Percentiles rank a stretch among this genome's conserved stretches.
phyloP scores from a whole-genome alignment of 2,888 invertebrate species.

The Folsomia candida region DNA sequence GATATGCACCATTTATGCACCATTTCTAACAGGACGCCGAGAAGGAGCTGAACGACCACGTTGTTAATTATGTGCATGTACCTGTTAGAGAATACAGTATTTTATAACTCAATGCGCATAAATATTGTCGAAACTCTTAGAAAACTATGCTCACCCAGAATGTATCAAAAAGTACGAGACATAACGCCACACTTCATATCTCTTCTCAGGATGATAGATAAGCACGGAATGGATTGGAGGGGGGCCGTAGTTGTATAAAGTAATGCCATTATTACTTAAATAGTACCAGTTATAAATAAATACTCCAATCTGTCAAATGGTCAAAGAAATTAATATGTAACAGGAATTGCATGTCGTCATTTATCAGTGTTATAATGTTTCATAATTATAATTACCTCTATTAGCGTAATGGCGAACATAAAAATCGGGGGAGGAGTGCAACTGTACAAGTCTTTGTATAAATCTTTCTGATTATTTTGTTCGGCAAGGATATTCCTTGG shows the following conservation, averaged over 20 bases:
- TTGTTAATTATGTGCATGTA: constrained; percentile 85
- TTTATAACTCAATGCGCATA: background rate
- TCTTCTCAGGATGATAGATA: constrained; percentile 81
- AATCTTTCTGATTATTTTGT: constrained; percentile 36
- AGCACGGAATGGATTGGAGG: constrained; percentile 78
- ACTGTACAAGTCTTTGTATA: constrained; percentile 74
- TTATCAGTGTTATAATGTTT: too few species aligned
- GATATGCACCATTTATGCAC: constrained; percentile 93
- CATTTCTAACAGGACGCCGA: constrained; percentile 92
- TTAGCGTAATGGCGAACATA: constrained; percentile 82
- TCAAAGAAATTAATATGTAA: too few species aligned
- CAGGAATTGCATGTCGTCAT: too few species aligned
- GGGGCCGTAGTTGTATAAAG: constrained; percentile 59
- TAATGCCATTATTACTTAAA: background rate
- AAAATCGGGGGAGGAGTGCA: constrained; percentile 86
- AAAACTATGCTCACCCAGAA: constrained; percentile 70
- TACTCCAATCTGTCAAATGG: constrained; percentile 55
- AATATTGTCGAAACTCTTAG: background rate
- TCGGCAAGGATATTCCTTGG: constrained; percentile 29
- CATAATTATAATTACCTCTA: constrained; percentile 68
- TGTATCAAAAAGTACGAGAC: constrained; percentile 95
- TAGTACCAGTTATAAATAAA: constrained; percentile 58
- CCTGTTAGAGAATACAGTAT: constrained; percentile 56
- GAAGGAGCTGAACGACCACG: constrained; percentile 81
- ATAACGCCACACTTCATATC: constrained; percentile 89